Evolutionary conservation across 2,888 invertebrate genomes (phyloP), one percentile per base, ranked within the genome.

Genomic region (Dynastes grantii): DNA sequence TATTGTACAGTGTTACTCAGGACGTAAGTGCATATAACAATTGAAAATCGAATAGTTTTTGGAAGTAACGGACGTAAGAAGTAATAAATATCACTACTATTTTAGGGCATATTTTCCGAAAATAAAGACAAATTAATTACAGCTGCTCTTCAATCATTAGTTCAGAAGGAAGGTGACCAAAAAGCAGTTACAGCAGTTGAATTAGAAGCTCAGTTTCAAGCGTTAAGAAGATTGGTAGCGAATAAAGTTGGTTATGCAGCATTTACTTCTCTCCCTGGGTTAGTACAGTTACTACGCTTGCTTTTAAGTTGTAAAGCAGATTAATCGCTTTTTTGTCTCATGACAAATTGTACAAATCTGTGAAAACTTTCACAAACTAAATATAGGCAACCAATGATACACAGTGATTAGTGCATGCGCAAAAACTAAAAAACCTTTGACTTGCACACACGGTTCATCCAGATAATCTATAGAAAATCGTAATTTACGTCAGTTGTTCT

Each of bases 161-260:
- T 97, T 1, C 93, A 92, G 81, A 94, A 94, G 89, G 95, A 91
- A 83, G 88, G 90, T 3, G 93, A 94, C 84, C 92, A 92, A 85
- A 91, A 92, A 79, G 88, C 90, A 78, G 88, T 93, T 67, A 91
- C 92, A 49, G 92, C 94, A 83, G 89, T 93, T 4, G 96, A 97
- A 85, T 89, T 98, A 51, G 99, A 99, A 89, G 95, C 96, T 1
- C 97, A 98, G 88, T 98, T 99, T 90, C 98, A 98, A 87, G 97
- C 97, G 9, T 88, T 99, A 75, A 91, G 98, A 40, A 90, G 99
- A 83, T 90, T 99, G 13, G 95, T 99, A 78, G 99, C 99, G 0
- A 98, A 98, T 84, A 99, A 99, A 92, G 97, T 98, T 65, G 99
- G 99, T 1, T 99, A 98, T 88, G 95, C 97, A 49, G 97, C 98